Conservation (phyloP, 2,888 invertebrate species). For the Laothoe populi region DNA sequence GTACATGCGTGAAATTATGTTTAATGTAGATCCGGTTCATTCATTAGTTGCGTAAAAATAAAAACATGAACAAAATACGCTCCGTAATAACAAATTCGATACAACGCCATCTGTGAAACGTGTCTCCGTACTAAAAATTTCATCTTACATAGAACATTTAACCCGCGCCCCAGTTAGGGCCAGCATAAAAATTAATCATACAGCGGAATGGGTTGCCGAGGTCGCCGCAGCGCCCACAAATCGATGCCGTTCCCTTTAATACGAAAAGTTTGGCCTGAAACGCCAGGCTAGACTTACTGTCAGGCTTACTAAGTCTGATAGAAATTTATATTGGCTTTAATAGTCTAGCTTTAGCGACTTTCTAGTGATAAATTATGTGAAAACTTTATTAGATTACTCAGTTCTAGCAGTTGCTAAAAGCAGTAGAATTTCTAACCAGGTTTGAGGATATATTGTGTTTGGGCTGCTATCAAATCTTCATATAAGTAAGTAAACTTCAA, state of each 20-base stretch:
- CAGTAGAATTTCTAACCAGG: background rate
- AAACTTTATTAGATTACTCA: background rate
- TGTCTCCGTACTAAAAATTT: background rate
- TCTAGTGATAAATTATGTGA: background rate
- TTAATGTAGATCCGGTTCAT: no score
- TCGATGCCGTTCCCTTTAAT: constrained; percentile 18
- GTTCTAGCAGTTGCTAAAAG: background rate
- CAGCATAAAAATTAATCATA: constrained; percentile 20
- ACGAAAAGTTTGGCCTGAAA: constrained; percentile 6
- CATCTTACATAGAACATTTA: constrained; percentile 11
- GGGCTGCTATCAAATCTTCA: no score
- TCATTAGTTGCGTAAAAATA: no score
- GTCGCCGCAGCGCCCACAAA: constrained; percentile 2
- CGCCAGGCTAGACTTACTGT: background rate
- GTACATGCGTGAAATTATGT: no score
- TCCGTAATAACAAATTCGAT: no score
- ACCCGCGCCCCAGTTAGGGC: background rate
- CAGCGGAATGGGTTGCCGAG: constrained; percentile 13
- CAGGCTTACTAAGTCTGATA: background rate
- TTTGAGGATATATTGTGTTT: no score
- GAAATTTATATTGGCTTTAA: constrained; percentile 14
- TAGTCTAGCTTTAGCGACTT: background rate
- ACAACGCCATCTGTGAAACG: constrained; percentile 1
- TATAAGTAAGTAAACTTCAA: no score
- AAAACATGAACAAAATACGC: no score